Evolutionary conservation across 2,113 vertebrate species (phyloP).

Genomic region (Pangasianodon hypophthalmus): DNA sequence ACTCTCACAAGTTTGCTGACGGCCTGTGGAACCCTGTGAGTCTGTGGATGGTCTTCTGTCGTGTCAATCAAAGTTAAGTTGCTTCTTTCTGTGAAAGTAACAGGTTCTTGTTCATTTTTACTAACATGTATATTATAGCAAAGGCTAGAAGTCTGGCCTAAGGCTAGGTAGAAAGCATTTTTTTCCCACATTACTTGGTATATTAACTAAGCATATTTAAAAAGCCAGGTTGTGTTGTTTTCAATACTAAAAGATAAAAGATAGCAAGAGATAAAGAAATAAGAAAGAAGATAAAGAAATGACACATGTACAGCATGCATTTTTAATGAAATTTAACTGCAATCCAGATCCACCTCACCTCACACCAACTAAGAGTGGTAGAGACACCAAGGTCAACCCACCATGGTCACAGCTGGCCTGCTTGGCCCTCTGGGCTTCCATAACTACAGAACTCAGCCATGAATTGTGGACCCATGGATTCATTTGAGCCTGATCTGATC

Average conservation of each 20-base stretch:
- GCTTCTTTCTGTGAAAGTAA: not conserved
- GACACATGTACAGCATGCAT: not conserved
- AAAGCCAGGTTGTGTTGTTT: not conserved
- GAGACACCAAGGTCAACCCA: constrained; percentile 63
- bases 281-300: not conserved
- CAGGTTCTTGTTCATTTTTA: not conserved
- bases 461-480: constrained; percentile 48
- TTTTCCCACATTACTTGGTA: not conserved
- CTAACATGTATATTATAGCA: not conserved
- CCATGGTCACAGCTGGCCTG: constrained; percentile 55
- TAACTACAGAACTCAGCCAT: constrained; percentile 44
- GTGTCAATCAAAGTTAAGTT: not conserved
- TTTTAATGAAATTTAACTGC: not conserved
- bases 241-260: not conserved
- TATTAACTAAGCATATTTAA: not conserved
- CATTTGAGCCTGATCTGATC: constrained; percentile 61
- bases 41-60: not conserved
- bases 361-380: not conserved
- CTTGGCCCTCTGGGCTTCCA: constrained; percentile 45
- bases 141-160: not conserved
- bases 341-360: not conserved
- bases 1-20: not conserved
- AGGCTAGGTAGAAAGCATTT: not conserved
- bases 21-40: not conserved
- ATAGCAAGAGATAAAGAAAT: not conserved